Conservation (phyloP, 92 coral and sea anemone species). For the Palythoa caribaeorum region DNA sequence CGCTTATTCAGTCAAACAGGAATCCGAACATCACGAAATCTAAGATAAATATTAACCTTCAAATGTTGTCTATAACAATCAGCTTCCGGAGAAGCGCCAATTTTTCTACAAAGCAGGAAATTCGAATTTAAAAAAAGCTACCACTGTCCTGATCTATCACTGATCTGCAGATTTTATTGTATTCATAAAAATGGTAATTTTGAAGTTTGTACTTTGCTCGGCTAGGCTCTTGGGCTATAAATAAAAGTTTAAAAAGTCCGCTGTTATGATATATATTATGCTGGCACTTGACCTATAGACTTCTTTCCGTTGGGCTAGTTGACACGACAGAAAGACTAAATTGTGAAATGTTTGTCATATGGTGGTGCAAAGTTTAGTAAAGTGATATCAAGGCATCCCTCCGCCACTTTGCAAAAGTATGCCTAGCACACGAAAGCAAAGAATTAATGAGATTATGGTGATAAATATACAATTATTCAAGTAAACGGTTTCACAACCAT, state of each 20-base stretch:
- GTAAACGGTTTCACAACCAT: background rate
- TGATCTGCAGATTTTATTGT: background rate
- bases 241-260: background rate
- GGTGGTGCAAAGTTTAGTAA: background rate
- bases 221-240: background rate
- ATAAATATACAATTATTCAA: conserved; percentile 22
- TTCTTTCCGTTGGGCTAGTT: conserved; percentile 12
- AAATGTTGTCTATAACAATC: too few species aligned
- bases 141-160: too few species aligned
- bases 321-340: conserved; percentile 12
- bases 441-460: conserved; percentile 21
- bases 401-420: conserved; percentile 28
- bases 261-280: background rate
- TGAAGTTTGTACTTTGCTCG: background rate
- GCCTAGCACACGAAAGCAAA: conserved; percentile 39
- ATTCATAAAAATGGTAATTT: background rate
- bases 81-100: conserved; percentile 10
- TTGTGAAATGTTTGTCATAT: background rate
- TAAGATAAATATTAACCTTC: too few species aligned
- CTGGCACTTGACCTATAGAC: conserved; percentile 10
- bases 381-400: background rate
- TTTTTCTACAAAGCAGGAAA: background rate
- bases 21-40: too few species aligned
- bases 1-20: too few species aligned
- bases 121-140: background rate